Evolutionary conservation across 92 coral and sea anemone species (phyloP).

Genomic region (Epizoanthus fatuus): DNA sequence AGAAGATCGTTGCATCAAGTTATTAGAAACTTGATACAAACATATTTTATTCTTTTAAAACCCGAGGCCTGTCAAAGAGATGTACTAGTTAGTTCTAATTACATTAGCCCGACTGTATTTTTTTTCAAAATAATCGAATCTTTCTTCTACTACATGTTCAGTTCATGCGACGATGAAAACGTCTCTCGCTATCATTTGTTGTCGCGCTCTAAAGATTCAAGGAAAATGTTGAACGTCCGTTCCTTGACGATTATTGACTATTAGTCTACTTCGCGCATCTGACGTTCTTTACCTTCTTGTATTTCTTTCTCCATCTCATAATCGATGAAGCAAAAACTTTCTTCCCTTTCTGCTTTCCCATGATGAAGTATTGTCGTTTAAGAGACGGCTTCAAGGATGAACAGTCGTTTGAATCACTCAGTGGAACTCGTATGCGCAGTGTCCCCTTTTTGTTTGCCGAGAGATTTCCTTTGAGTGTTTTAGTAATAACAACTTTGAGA

Average conservation of each 20-base stretch:
- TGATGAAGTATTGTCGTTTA: conserved; percentile 23
- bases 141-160: too few relatives aligned
- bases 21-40: too few relatives aligned
- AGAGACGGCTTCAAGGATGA: neutral
- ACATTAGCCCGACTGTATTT: too few relatives aligned
- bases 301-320: conserved; percentile 12
- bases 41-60: too few relatives aligned
- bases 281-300: neutral
- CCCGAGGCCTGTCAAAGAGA: too few relatives aligned
- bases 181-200: too few relatives aligned
- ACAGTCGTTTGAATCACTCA: neutral
- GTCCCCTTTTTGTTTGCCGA: conserved; percentile 8
- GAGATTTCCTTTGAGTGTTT: conserved; percentile 18
- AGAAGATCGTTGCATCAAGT: too few relatives aligned
- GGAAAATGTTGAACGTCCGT: neutral
- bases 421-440: conserved; percentile 11
- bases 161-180: too few relatives aligned
- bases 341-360: conserved; percentile 10
- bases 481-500: conserved; percentile 1
- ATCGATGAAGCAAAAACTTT: conserved; percentile 5
- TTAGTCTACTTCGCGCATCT: neutral
- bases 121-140: too few relatives aligned
- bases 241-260: neutral
- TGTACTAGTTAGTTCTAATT: too few relatives aligned
- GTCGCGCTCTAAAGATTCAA: neutral